Conservation (phyloP, 2,888 invertebrate genomes). For the Hypsopygia costalis region DNA sequence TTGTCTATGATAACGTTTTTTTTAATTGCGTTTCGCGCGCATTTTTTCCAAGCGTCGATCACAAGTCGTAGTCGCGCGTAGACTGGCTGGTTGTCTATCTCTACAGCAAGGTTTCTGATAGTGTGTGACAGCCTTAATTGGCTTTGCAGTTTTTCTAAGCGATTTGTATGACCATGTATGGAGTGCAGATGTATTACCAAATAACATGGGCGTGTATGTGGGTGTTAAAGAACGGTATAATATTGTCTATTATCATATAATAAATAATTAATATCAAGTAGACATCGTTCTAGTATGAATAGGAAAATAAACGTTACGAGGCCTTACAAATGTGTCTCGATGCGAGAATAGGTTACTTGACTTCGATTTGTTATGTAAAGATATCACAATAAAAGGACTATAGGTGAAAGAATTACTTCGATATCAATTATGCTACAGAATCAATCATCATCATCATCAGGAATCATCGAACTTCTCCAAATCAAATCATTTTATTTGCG, state of each 20-base stretch:
- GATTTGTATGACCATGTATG: not conserved
- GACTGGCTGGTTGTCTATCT: slow-evolving; percentile 38
- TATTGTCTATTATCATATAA: not conserved
- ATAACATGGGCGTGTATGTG: not conserved
- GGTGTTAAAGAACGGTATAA: not conserved
- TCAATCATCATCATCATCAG: no score
- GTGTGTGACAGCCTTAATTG: slow-evolving; percentile 11
- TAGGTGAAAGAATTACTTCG: no score
- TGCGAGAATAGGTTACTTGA: no score
- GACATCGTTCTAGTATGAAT: no score
- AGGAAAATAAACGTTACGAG: no score
- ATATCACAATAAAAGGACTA: no score
- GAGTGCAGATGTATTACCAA: not conserved
- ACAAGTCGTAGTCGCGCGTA: slow-evolving; percentile 35
- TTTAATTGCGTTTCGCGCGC: not conserved
- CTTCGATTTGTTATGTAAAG: no score
- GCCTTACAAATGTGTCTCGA: no score
- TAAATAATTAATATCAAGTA: not conserved
- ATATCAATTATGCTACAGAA: no score
- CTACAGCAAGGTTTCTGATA: slow-evolving; percentile 21
- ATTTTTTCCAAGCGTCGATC: slow-evolving; percentile 38
- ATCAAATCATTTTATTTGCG: no score
- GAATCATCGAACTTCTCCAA: no score
- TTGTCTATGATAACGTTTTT: not conserved
- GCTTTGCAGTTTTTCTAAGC: not conserved